Evolutionary conservation across 2,113 vertebrate genomes (phyloP).

Genomic region (Tyrannus savana): DNA sequence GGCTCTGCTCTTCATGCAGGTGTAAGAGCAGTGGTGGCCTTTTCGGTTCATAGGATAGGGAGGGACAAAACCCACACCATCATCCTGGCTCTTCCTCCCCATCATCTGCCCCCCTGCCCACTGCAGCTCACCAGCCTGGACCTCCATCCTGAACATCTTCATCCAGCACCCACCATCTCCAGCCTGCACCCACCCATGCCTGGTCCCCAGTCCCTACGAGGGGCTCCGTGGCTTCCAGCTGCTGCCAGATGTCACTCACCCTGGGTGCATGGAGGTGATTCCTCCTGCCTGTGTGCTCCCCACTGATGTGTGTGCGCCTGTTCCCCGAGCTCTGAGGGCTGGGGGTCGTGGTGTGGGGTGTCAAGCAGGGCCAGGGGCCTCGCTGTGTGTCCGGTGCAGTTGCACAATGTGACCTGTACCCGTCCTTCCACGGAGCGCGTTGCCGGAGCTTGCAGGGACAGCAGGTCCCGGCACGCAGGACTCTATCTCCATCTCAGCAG

Average conservation of each 20-base stretch:
- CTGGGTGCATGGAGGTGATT: neutral
- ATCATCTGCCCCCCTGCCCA: neutral
- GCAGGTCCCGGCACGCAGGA: neutral
- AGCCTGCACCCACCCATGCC: neutral
- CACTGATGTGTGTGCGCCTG: accelerated
- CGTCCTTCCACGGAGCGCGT: neutral
- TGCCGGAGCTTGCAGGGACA: neutral
- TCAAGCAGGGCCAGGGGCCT: neutral
- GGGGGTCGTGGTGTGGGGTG: neutral
- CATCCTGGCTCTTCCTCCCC: neutral
- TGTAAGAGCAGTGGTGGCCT: neutral
- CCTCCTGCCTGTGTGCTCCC: neutral
- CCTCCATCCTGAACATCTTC: neutral
- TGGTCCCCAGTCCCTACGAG: accelerated
- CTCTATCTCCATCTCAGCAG: conserved; percentile 6
- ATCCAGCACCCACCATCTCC: neutral
- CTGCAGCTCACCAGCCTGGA: neutral
- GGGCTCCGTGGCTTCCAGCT: neutral
- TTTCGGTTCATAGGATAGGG: neutral
- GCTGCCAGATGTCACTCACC: neutral
- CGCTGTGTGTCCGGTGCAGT: neutral
- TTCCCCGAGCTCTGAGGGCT: neutral
- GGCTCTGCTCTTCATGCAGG: conserved; percentile 9
- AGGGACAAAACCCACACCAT: neutral
- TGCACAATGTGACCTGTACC: neutral